Conservation (phyloP, 2,797 vertebrate genomes). For the Catostomus latipinnis region DNA sequence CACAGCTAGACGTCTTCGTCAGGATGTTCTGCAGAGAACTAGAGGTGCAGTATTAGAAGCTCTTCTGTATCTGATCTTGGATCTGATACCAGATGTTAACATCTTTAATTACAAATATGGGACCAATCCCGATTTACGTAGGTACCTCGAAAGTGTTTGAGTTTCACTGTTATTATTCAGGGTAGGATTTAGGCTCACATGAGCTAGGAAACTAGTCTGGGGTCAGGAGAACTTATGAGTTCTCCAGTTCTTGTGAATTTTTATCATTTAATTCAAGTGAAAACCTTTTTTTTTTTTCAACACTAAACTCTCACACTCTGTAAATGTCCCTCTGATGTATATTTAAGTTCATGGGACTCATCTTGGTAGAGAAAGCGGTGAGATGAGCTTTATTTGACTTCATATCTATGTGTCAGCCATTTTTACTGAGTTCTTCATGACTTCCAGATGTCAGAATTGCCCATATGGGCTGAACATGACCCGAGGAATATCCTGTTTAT, state of each 20-base stretch:
- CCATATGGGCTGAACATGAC: slow-evolving; percentile 3
- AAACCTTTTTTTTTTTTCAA: slow-evolving; percentile 5
- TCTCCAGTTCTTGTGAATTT: background rate
- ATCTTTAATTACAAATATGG: too few relatives aligned
- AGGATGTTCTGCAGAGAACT: background rate
- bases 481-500: slow-evolving; percentile 14
- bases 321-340: slow-evolving; percentile 43
- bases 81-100: too few relatives aligned
- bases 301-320: background rate
- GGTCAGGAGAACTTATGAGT: background rate
- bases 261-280: background rate
- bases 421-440: slow-evolving; percentile 34
- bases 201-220: background rate
- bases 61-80: too few relatives aligned
- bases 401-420: slow-evolving; percentile 31
- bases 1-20: background rate
- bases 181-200: slow-evolving; percentile 7
- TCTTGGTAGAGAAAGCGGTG: slow-evolving; percentile 12
- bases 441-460: slow-evolving; percentile 48
- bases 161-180: background rate
- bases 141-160: too few relatives aligned
- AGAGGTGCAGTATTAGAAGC: too few relatives aligned
- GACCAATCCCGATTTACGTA: too few relatives aligned
- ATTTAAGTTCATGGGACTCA: slow-evolving; percentile 22
- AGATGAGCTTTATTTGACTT: slow-evolving; percentile 34